phyloP scores from a whole-genome alignment of 53 echinoderm and acorn worm genomes.

The Temnopleurus reevesii region DNA sequence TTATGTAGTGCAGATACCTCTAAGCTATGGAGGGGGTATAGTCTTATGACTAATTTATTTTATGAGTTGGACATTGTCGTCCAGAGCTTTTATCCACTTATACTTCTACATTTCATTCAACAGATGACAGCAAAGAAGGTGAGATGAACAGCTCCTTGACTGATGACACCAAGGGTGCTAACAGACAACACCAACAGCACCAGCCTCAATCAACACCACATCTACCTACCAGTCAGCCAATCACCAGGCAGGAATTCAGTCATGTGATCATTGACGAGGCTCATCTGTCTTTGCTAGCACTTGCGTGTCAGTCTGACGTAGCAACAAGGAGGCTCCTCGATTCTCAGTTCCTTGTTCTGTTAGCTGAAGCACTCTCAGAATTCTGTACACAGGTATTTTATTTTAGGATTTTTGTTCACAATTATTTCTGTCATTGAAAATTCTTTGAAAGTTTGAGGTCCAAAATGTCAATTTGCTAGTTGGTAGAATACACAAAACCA shows the following conservation, averaged over 20 bases:
- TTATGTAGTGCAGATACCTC: no score
- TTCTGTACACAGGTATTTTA: slow-evolving; percentile 78
- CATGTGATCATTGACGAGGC: slow-evolving; percentile 92
- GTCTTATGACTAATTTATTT: no score
- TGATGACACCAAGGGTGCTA: slow-evolving; percentile 94
- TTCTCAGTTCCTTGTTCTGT: slow-evolving; percentile 81
- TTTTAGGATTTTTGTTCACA: no score
- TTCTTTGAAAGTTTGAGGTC: no score
- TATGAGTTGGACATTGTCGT: no score
- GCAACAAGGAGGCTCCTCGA: slow-evolving; percentile 77
- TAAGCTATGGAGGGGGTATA: no score
- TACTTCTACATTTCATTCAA: no score
- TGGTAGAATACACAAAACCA: no score
- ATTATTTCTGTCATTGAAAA: no score
- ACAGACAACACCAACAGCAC: slow-evolving; percentile 14
- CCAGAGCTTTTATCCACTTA: no score
- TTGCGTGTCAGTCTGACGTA: slow-evolving; percentile 82
- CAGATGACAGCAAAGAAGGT: slow-evolving; percentile 95
- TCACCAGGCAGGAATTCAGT: slow-evolving; percentile 67
- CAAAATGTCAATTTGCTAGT: no score
- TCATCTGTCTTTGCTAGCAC: slow-evolving; percentile 81
- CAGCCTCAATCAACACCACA: background rate
- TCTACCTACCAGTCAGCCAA: slow-evolving; percentile 48
- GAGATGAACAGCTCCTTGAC: slow-evolving; percentile 71
- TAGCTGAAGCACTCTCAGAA: slow-evolving; percentile 88